Conservation (phyloP, 2,888 invertebrate species). For the Drosophila subsilvestris region DNA sequence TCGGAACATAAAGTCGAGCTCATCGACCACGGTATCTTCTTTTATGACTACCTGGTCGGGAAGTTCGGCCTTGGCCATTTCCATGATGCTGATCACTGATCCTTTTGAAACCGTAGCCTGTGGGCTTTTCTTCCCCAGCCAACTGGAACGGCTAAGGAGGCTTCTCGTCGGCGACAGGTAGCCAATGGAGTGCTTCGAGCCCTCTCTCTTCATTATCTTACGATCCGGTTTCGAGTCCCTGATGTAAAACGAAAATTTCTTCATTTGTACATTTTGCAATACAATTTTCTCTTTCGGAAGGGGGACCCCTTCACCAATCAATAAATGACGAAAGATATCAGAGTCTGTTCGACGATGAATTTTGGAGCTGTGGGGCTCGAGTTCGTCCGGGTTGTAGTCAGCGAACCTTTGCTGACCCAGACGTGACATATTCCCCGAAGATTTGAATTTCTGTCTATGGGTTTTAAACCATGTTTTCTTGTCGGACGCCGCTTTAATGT, state of each 20-base stretch:
- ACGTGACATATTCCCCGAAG: too few relatives aligned
- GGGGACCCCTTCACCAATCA: neutral
- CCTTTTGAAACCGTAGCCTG: neutral
- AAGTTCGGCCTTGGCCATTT: neutral
- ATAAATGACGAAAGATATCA: too few relatives aligned
- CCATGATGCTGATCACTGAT: constrained; percentile 3
- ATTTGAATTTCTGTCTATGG: too few relatives aligned
- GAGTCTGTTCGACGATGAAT: too few relatives aligned
- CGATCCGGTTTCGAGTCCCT: constrained; percentile 13
- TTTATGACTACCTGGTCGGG: too few relatives aligned
- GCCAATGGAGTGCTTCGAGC: neutral
- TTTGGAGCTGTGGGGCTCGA: too few relatives aligned
- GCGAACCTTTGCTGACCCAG: too few relatives aligned
- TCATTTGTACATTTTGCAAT: neutral
- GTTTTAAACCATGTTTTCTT: too few relatives aligned
- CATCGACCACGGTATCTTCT: neutral
- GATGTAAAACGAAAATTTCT: constrained; percentile 11
- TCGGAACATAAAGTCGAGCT: neutral
- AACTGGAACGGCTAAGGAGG: neutral
- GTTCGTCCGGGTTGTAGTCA: too few relatives aligned
- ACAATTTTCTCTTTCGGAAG: too few relatives aligned
- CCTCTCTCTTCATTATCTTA: neutral
- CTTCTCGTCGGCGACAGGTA: constrained; percentile 9
- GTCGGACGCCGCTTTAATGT: too few relatives aligned
- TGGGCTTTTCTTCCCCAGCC: neutral